Percentiles rank a stretch among this genome's conserved stretches.
phyloP scores from a whole-genome alignment of 2,797 vertebrate genomes.

The Meda fulgida region DNA sequence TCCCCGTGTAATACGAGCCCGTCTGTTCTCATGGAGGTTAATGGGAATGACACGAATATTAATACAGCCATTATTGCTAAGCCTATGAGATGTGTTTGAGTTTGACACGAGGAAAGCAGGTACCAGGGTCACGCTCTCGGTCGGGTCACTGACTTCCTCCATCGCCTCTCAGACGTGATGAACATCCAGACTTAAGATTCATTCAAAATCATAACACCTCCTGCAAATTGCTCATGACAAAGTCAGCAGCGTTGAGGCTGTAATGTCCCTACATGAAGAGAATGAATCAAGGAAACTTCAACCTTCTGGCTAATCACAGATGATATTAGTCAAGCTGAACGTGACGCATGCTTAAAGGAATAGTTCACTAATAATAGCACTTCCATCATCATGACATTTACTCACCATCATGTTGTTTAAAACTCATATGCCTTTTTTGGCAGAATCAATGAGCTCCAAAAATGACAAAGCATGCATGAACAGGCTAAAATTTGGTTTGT shows the following conservation, averaged over 20 bases:
- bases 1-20: slow-evolving; percentile 61
- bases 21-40: slow-evolving; percentile 62
- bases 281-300: slow-evolving; percentile 39
- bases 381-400: not conserved
- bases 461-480: not conserved
- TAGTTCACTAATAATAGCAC: not conserved
- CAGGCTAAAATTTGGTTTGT: not conserved
- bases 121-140: slow-evolving; percentile 34
- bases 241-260: not conserved
- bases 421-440: not conserved
- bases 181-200: slow-evolving; percentile 1
- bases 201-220: not conserved
- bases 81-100: slow-evolving; percentile 45
- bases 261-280: not conserved
- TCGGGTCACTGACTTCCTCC: slow-evolving; percentile 5
- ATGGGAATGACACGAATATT: slow-evolving; percentile 65
- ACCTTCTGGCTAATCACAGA: slow-evolving; percentile 45
- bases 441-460: not conserved
- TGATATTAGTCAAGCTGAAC: slow-evolving; percentile 12
- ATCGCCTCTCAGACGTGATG: slow-evolving; percentile 2
- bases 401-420: not conserved
- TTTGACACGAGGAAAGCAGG: slow-evolving; percentile 39
- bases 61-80: slow-evolving; percentile 65
- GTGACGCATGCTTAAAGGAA: not conserved
- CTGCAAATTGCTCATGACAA: slow-evolving; percentile 44